Percentiles rank a stretch among this genome's conserved stretches.
Evolutionary conservation across 2,113 vertebrate species (phyloP).

Genomic region (Turdus rufiventris): DNA sequence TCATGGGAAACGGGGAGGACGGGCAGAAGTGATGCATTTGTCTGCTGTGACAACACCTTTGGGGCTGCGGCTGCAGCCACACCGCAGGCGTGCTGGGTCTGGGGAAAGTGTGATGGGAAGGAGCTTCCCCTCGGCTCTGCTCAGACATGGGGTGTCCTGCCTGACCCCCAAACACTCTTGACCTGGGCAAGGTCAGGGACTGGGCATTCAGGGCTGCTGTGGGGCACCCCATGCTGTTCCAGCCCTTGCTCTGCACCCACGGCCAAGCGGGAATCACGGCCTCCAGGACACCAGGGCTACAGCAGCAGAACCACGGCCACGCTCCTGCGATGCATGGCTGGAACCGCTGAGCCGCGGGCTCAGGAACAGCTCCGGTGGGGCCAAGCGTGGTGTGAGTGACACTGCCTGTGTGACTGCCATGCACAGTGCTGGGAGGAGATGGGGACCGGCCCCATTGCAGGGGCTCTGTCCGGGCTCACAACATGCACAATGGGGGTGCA

Average conservation of each 20-base stretch:
- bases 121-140: background rate
- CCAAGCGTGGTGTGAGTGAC: accelerated
- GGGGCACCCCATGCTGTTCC: accelerated
- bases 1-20: background rate
- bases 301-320: accelerated
- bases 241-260: accelerated
- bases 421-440: background rate
- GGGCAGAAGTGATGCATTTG: background rate
- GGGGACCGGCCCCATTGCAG: background rate
- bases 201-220: background rate
- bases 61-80: background rate
- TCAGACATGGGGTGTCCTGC: background rate
- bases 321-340: accelerated
- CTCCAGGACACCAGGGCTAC: accelerated
- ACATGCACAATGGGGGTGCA: accelerated
- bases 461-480: background rate
- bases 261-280: background rate
- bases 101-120: background rate
- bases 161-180: background rate
- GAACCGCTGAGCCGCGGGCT: accelerated
- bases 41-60: background rate
- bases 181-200: background rate
- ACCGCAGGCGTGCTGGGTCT: background rate
- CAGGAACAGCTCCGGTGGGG: accelerated
- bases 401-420: accelerated